Evolutionary conservation across 2,797 vertebrate genomes (phyloP), one percentile per base, ranked within the genome.

Genomic region (Chiloscyllium punctatum): DNA sequence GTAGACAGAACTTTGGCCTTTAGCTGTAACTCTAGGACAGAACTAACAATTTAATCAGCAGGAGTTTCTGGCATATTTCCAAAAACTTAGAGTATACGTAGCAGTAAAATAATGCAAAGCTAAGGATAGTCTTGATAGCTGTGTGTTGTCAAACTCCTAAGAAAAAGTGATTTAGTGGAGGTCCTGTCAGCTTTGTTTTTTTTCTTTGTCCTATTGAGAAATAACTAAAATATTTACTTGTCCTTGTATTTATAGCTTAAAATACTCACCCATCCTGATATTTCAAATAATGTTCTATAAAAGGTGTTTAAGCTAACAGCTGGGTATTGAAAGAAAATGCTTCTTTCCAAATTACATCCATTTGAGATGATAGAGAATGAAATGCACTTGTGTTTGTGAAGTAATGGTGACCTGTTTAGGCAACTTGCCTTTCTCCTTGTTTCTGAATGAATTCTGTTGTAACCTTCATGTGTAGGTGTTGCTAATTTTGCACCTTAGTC

Each of bases 21-120:
- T 95, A 95, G 33, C 94, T 95, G 94, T 95, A 95, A 95, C 53
- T 95, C 94, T 57, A 95, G 94, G 71, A 95, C 94, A 95, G 25
- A 48, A 53, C 42, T 95, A 95, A 95, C 94, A 95, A 95, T 69
- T 95, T 95, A 95, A 95, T 95, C 94, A 95, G 71, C 48, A 74
- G 94, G 42, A 74, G 42, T 48, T 95, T 48, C 48, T 95, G 71
- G 71, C 94, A 77, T 53, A 48, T 57, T 77, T 53, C 94, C 94
- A 95, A 95, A 51, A 30, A 51, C 48, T 95, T 30, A 4, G 94
- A 74, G 94, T 72, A 74, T 74, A 94, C 15, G 21, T 95, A 57
- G 42, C 94, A 77, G 94, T 95, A 77, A 95, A 77, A 77, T 53
- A n/a, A 95, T 53, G 94, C 71, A 94, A 74, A 74, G 69, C 25